Base-by-base conservation (phyloP, 2,797 vertebrate genomes). In the Rousettus madagascariensis region DNA sequence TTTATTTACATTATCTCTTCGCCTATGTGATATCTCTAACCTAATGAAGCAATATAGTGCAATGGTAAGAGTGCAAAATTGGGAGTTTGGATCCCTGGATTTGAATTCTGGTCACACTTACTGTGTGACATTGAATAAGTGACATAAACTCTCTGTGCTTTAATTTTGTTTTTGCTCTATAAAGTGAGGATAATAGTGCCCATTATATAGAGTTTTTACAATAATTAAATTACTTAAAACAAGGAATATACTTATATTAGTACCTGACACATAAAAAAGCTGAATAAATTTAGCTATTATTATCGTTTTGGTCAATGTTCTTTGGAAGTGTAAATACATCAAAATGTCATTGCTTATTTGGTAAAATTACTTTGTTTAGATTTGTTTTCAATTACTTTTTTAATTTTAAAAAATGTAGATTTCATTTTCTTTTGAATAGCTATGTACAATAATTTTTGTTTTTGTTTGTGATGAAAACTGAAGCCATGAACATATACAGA, bases 381-480 rank as follows among this genome's bases (percentile, higher is more conserved):
- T 91, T 87, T 91, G 19, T 66, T 80, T 88, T 93, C 16, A 80
- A 72, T 79, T 92, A 79, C 43, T 86, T 68, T 49, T 92, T 86
- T 87, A 91, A 79, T 87, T 80, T 66, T 86, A 57, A 17, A 91
- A 87, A 94, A 61, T 71, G 4, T 68, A 66, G 36, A 61, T 71
- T 95, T 6, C 12, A 66, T 75, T 96, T 72, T 90, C 26, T 94
- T 77, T 77, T 78, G 63, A 92, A 41, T 63, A 46, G 16, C 6
- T 51, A 26, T 75, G 33, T 89, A 78, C 12, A 84, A 38, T 87
- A 46, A 24, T 71, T 85, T 66, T 91, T 22, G 4, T 46, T 86
- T 86, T 74, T 94, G 26, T 78, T 96, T 93, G 12, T 20, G 68
- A 38, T 85, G 74, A 72, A 79, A 94, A 95, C 11, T 55, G 28